A percentile compares a stretch with the other conserved stretches of the same genome.
These are phyloP conservation scores for Aphidius gifuensis DNA, from an alignment of 1,140 invertebrate species.

Conservation along the genomic window DNA sequence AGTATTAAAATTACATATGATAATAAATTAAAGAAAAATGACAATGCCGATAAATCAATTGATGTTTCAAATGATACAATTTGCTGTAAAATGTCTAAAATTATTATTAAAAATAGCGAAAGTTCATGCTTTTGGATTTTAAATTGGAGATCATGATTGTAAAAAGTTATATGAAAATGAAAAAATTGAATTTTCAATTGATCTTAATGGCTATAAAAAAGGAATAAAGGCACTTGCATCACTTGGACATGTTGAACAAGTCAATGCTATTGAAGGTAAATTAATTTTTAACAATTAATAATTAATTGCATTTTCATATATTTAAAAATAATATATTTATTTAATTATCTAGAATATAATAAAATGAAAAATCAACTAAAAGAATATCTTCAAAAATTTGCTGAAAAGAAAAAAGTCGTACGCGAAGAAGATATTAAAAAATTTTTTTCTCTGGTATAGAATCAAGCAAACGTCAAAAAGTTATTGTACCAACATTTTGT, in stretches of 20 bases:
- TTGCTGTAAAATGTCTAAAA: constrained; percentile 41
- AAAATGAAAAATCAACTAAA: constrained; percentile 80
- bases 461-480: constrained; percentile 70
- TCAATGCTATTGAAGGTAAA: constrained; percentile 73
- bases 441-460: constrained; percentile 81
- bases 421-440: constrained; percentile 86
- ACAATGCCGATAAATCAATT: constrained; percentile 31
- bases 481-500: constrained; percentile 66
- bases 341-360: constrained; percentile 68
- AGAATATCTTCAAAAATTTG: constrained; percentile 85
- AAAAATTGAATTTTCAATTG: constrained; percentile 70
- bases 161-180: constrained; percentile 63
- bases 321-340: constrained; percentile 17
- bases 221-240: constrained; percentile 73
- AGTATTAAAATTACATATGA: constrained; percentile 5
- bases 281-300: constrained; percentile 11
- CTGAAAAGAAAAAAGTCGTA: constrained; percentile 80
- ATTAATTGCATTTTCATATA: constrained; percentile 21
- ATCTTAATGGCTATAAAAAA: constrained; percentile 74
- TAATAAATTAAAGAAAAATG: background rate
- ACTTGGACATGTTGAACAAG: constrained; percentile 76
- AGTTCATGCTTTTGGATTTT: constrained; percentile 65
- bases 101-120: constrained; percentile 17
- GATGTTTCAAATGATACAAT: constrained; percentile 29
- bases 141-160: constrained; percentile 69